Evolutionary conservation across 2,797 vertebrate genomes (phyloP).

Genomic region (Gymnocypris eckloni): DNA sequence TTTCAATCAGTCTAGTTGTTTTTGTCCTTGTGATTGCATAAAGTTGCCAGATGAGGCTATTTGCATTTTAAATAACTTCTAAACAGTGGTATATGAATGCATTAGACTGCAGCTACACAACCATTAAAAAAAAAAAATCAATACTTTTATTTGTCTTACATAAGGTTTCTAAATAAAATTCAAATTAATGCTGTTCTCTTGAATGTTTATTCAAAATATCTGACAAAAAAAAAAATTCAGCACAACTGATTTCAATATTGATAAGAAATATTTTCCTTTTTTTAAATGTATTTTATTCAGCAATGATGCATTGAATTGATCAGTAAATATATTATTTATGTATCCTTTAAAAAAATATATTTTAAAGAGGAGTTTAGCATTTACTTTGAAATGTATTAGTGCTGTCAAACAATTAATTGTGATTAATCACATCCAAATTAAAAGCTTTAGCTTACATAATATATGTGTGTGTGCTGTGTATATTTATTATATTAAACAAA

Average conservation of each 20-base stretch:
- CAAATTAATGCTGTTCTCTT: neutral
- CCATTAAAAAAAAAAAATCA: neutral
- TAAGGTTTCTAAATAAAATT: neutral
- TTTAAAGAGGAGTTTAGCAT: too few relatives aligned
- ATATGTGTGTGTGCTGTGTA: too few relatives aligned
- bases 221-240: neutral
- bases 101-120: neutral
- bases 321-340: neutral
- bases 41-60: constrained; percentile 15
- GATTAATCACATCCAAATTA: too few relatives aligned
- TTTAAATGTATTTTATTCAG: neutral
- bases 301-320: neutral
- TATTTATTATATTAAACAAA: too few relatives aligned
- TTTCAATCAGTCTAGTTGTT: constrained; percentile 50
- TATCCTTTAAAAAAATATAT: neutral
- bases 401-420: too few relatives aligned
- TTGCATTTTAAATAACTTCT: constrained; percentile 27
- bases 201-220: neutral
- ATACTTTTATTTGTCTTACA: neutral
- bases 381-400: too few relatives aligned
- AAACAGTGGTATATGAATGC: neutral
- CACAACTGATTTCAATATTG: neutral
- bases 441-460: too few relatives aligned
- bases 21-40: constrained; percentile 34
- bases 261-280: neutral